Evolutionary conservation across 2,797 vertebrate species (phyloP), one percentile per base, ranked within the genome.

Genomic region (Antennarius maculatus): DNA sequence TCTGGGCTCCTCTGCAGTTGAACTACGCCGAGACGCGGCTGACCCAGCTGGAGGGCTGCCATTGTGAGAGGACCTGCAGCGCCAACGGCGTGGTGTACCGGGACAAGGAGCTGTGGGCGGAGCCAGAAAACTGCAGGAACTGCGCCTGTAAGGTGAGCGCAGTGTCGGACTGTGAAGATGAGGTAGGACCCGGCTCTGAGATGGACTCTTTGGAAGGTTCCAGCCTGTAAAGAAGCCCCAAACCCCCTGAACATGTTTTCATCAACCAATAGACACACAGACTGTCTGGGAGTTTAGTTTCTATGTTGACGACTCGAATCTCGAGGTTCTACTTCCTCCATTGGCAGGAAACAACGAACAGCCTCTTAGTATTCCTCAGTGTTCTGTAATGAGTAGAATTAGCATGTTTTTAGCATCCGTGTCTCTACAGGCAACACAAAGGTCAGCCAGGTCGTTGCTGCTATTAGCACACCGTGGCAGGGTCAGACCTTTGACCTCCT

Each of bases 11-110:
- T 76, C 56, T 89, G 11, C 87, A 98, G 97, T 67, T 98, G 85
- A 97, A 96, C 91, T 97, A 96, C 73, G 96, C 97, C 8, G 97
- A 98, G 91, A 95, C 95, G 28, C 94, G 97, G 56, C 94, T 98
- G 80, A 96, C 92, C 88, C 96, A 97, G 23, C 73, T 97, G 90
- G 97, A 98, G 87, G 94, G 93, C 74, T 98, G 97, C 90, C 96
- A 96, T 48, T 98, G 97, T 17, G 96, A 98, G 93, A 95, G 95
- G 92, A 97, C 95, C 8, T 98, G 97, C 89, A 94, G 92, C 79
- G 93, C 95, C 79, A 95, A 94, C 56, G 93, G 94, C 51, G 77
- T 94, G 67, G 90, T 96, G 45, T 96, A 96, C 83, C 88, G 95
- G 76, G 95, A 97, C 76, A 94, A 95, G 81, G 96, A 98, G 80